Conservation (phyloP, 2,113 vertebrate species). For the Takifugu bimaculatus region DNA sequence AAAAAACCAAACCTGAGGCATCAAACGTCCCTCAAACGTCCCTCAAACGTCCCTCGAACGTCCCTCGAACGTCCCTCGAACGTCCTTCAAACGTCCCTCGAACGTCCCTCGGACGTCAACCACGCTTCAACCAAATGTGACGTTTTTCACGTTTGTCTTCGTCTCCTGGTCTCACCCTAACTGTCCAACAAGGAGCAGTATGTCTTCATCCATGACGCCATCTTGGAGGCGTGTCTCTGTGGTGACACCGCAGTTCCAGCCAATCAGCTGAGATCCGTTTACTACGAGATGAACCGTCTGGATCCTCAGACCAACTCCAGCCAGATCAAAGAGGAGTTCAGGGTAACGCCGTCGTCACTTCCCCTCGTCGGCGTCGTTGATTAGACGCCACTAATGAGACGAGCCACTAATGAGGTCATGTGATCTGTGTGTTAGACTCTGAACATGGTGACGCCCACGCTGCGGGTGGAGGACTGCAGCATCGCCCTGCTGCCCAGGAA, state of each 20-base stretch:
- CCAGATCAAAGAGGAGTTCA: conserved; percentile 97
- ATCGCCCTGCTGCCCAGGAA: conserved; percentile 91
- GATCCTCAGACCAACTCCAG: conserved; percentile 98
- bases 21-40: no score
- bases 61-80: no score
- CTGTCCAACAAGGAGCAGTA: conserved; percentile 88
- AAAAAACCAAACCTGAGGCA: no score
- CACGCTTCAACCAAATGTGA: no score
- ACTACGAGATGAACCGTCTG: conserved; percentile 97
- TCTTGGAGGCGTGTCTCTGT: conserved; percentile 96
- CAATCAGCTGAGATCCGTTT: conserved; percentile 91
- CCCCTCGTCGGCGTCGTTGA: no score
- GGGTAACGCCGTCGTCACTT: conserved; percentile 68
- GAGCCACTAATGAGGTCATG: not conserved
- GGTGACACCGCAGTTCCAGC: conserved; percentile 92
- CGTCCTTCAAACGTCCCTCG: no score
- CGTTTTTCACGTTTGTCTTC: not conserved
- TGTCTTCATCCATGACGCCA: conserved; percentile 97
- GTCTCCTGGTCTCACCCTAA: no score
- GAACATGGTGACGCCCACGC: conserved; percentile 93
- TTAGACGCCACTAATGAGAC: not conserved
- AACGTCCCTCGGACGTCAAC: no score
- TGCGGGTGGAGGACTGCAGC: conserved; percentile 95
- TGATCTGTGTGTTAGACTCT: conserved; percentile 75
- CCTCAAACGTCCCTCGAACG: no score